phyloP scores from a whole-genome alignment of 1,140 invertebrate species.

The Zaprionus vittiger region DNA sequence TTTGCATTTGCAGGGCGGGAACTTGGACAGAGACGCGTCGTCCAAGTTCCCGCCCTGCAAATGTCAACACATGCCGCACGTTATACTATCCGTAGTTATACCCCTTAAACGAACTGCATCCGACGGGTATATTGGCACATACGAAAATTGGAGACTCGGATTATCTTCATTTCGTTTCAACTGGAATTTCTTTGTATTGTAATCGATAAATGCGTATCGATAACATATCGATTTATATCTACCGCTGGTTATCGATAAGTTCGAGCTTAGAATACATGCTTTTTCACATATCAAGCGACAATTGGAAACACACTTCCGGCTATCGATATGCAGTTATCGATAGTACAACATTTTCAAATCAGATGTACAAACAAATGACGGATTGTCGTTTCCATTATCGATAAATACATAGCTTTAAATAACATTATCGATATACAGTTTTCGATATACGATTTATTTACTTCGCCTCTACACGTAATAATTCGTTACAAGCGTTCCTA shows the following conservation, averaged over 20 bases:
- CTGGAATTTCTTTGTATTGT: background rate
- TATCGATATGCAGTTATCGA: background rate
- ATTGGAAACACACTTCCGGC: too few relatives aligned
- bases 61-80: conserved; percentile 58
- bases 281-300: background rate
- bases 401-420: background rate
- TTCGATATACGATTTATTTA: too few relatives aligned
- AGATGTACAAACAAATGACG: background rate
- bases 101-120: background rate
- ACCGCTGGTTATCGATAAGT: background rate
- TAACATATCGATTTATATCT: background rate
- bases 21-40: conserved; percentile 14
- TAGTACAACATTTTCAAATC: background rate
- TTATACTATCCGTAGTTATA: conserved; percentile 32
- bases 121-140: background rate
- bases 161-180: background rate
- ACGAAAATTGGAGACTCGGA: background rate
- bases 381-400: background rate
- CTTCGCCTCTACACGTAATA: too few relatives aligned
- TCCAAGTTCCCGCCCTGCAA: conserved; percentile 36
- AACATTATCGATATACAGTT: too few relatives aligned
- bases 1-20: too few relatives aligned
- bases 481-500: background rate
- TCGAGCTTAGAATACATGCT: too few relatives aligned
- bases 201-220: background rate